Percentiles rank a stretch among this genome's conserved stretches.
Evolutionary conservation across 2,113 vertebrate genomes (phyloP).

Genomic region (Isichthys henryi): DNA sequence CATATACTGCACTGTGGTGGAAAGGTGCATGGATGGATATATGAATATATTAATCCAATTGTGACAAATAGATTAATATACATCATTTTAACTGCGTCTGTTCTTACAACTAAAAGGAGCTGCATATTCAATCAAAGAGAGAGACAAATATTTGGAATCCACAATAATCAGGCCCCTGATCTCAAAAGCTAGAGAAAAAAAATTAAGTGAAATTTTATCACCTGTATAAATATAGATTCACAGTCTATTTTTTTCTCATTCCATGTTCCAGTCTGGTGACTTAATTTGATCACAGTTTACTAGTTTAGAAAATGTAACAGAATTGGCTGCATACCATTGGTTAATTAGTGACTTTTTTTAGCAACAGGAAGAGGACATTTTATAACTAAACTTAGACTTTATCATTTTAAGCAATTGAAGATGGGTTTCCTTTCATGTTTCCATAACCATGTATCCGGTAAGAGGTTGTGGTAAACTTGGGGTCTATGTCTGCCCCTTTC

Average conservation of each 20-base stretch:
- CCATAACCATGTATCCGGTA: background rate
- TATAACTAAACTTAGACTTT: background rate
- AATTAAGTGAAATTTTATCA: background rate
- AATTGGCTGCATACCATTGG: background rate
- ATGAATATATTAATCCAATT: background rate
- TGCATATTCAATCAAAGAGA: background rate
- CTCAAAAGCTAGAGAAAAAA: background rate
- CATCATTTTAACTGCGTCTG: background rate
- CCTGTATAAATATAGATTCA: background rate
- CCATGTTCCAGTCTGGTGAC: background rate
- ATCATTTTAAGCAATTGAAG: background rate
- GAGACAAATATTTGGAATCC: background rate
- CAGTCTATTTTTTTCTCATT: background rate
- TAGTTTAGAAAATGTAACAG: background rate
- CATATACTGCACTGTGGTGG: background rate
- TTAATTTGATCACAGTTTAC: background rate
- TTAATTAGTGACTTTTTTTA: background rate
- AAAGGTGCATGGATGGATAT: background rate
- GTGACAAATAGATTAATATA: background rate
- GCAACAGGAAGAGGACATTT: background rate
- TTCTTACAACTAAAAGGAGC: background rate
- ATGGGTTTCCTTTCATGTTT: background rate
- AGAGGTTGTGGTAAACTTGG: background rate
- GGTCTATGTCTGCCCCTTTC: background rate
- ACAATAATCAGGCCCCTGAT: background rate